Conservation (phyloP, 2,888 invertebrate genomes). For the Microplitis deprimator region DNA sequence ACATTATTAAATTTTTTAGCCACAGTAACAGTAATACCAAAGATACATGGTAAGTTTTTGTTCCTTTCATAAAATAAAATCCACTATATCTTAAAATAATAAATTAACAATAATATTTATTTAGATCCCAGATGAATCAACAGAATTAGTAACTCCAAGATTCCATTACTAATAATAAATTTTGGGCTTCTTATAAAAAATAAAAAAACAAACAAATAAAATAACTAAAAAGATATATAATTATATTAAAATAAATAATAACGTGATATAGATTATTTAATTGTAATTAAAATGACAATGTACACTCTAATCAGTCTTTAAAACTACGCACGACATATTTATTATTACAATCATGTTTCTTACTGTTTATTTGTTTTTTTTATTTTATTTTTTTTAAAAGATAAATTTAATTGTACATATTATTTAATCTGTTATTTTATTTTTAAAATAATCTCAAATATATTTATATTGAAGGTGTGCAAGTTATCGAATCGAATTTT, state of each 20-base stretch:
- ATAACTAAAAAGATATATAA: too few species aligned
- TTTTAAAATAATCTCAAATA: neutral
- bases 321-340: neutral
- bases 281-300: neutral
- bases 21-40: constrained; percentile 52
- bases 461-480: neutral
- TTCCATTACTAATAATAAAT: neutral
- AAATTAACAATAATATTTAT: neutral
- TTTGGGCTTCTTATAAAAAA: neutral
- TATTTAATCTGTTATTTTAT: neutral
- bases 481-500: too few species aligned
- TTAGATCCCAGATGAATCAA: constrained; percentile 13
- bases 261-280: neutral
- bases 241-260: constrained; percentile 12
- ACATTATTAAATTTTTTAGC: constrained; percentile 61
- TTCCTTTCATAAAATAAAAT: neutral
- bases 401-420: neutral
- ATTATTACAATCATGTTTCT: neutral
- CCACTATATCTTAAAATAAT: neutral
- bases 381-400: neutral
- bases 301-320: neutral
- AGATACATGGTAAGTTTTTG: constrained; percentile 57
- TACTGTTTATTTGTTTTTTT: neutral
- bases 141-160: neutral
- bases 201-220: neutral